Evolutionary conservation across 2,797 vertebrate species (phyloP), one percentile per base, ranked within the genome.

Genomic region (Rhinella marina): DNA sequence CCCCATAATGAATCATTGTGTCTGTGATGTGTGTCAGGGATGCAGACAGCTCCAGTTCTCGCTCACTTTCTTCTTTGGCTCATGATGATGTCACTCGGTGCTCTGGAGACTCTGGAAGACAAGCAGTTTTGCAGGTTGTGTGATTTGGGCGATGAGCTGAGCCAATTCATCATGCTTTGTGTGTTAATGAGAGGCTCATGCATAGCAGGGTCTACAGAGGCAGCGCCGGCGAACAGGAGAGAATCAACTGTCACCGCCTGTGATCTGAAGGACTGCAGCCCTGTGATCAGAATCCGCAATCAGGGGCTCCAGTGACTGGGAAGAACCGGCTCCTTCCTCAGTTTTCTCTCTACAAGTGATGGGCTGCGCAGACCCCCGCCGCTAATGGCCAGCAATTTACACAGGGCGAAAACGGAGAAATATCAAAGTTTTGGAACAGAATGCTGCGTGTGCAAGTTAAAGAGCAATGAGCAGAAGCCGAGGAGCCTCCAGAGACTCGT

Each of bases 241-340:
- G 95, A 96, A 96, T 95, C 95, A 94, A 94, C 94, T 95, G 96
- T 96, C 96, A 96, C 78, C 72, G 88, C 91, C 87, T 91, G 93
- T 90, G 92, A 94, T 93, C 94, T 94, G 94, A 94, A 94, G 93
- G 93, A 94, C 92, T 92, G 93, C 90, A 76, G 91, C 90, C 92
- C 93, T 96, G 96, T 97, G 97, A 96, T 95, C 94, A 94, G 96
- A 97, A 97, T 97, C 94, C 94, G 92, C 95, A 97, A 95, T 96
- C 93, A 93, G 92, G 90, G 73, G 90, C 92, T 92, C 93, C 89
- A 0, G 50, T 88, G 90, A 27, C 64, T 2, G 62, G 85, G 88
- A 86, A 17, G 29, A 80, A 50, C 14, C 56, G 70, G 84, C 66
- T 91, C 91, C 92, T 90, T 91, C 90, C 90, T 87, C 91, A 88